Conservation (phyloP, 2,797 vertebrate genomes). For the Sarcoramphus papa region DNA sequence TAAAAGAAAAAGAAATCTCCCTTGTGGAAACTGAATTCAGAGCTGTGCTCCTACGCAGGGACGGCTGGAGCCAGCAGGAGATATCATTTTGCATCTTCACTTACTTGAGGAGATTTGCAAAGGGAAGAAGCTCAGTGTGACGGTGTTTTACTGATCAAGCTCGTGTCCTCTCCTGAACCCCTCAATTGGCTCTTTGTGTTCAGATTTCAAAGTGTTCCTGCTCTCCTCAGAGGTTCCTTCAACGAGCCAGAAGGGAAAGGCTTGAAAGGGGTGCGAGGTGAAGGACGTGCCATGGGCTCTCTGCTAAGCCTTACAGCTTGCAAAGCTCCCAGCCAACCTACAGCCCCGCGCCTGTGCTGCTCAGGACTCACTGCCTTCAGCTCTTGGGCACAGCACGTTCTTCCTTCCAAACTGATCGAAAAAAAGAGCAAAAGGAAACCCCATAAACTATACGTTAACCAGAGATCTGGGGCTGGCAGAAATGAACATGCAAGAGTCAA, state of each 20-base stretch:
- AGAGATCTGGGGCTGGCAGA: neutral
- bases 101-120: neutral
- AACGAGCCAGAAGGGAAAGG: neutral
- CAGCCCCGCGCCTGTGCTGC: neutral
- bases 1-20: neutral
- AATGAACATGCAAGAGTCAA: rapidly evolving
- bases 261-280: neutral
- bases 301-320: neutral
- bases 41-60: neutral
- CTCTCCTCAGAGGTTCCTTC: neutral
- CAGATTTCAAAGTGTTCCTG: neutral
- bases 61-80: neutral
- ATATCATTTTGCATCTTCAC: neutral
- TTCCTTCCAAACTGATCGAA: neutral
- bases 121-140: neutral
- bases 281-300: neutral
- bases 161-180: neutral
- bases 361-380: neutral
- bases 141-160: neutral
- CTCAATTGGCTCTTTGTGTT: neutral
- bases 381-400: neutral
- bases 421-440: neutral
- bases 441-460: neutral
- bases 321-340: neutral
- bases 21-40: neutral